Base-by-base conservation (phyloP, 2,888 invertebrate species). In the Melanargia galathea region DNA sequence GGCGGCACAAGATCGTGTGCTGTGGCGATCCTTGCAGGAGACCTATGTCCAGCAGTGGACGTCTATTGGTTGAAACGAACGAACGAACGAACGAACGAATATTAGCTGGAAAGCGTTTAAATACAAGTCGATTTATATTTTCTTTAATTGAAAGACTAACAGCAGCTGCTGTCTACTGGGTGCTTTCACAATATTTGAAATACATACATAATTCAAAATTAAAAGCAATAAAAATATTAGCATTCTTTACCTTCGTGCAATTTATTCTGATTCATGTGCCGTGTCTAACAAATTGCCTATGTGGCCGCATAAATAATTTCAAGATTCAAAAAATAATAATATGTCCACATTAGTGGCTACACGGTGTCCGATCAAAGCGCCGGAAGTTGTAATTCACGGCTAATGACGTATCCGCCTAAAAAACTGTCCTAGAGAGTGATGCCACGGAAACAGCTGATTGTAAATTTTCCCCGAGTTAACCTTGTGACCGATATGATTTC, bases 301-400 rank as follows among this genome's bases (percentile, higher is more conserved):
- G 57, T 46, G 60, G 62, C 60, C 63, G 46, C 60, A 71, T 71
- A 69, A 68, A 71, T 71, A 66, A 72, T 68, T 60, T 63, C 52
- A 33, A 45, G 54, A 18, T 64, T 45, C 48, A 58, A 66, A 68
- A 69, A 67, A 65, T 61, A 67, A 65, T 61, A 61, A 68, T 48
- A 68, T 60, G 55, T 59, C 54, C 59, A 51, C 57, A 48, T 60
- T 64, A 56, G 49, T 51, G 58, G 43, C 56, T 48, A 62, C 62
- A 49, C 58, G 64, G 67, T 59, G 60, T 57, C 61, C 66, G 67
- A 71, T 80, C 79, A 80, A 80, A 80, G 80, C 64, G 59, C 70
- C 78, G 80, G 80, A 80, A 70, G 75, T 73, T 65, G 70, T 78
- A 76, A 70, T 71, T 79, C 70, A 75, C 68, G 66, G 56, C 65